Conservation (phyloP, 2,888 invertebrate genomes). For the Xanthia togata region DNA sequence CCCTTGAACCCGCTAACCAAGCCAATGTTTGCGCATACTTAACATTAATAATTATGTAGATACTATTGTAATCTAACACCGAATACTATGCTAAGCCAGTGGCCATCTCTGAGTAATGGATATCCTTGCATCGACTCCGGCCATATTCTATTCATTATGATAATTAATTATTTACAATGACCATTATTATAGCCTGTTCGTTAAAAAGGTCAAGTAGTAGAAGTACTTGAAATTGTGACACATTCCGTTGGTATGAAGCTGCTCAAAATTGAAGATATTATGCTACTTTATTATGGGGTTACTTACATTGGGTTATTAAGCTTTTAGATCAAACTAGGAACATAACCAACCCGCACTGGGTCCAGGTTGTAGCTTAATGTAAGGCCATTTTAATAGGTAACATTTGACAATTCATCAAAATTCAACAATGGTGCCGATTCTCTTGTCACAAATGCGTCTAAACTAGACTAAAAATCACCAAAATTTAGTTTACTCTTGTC, state of each 20-base stretch:
- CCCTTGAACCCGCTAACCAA: conserved; percentile 24
- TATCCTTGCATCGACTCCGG: conserved; percentile 22
- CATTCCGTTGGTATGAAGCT: background rate
- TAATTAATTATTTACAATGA: conserved; percentile 30
- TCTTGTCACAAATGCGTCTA: too few species aligned
- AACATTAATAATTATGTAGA: background rate
- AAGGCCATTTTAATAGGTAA: too few species aligned
- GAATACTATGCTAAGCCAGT: conserved; percentile 18
- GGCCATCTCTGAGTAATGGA: conserved; percentile 36
- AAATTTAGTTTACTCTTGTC: too few species aligned
- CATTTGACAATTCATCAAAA: too few species aligned
- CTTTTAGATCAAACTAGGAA: background rate
- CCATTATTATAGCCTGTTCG: conserved; percentile 8
- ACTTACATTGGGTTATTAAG: background rate
- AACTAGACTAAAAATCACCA: too few species aligned
- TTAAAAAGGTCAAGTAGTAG: conserved; percentile 20
- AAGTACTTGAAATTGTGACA: conserved; percentile 1
- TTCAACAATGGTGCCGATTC: too few species aligned
- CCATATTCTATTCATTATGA: conserved; percentile 32
- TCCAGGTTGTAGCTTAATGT: background rate
- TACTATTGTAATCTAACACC: conserved; percentile 52
- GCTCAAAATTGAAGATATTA: background rate
- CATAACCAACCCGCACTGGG: background rate
- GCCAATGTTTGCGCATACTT: conserved; percentile 12
- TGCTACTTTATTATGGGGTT: background rate